These are phyloP conservation scores for Prunella fulvescens DNA, from an alignment of 2,113 vertebrate genomes.

Conservation along the genomic window DNA sequence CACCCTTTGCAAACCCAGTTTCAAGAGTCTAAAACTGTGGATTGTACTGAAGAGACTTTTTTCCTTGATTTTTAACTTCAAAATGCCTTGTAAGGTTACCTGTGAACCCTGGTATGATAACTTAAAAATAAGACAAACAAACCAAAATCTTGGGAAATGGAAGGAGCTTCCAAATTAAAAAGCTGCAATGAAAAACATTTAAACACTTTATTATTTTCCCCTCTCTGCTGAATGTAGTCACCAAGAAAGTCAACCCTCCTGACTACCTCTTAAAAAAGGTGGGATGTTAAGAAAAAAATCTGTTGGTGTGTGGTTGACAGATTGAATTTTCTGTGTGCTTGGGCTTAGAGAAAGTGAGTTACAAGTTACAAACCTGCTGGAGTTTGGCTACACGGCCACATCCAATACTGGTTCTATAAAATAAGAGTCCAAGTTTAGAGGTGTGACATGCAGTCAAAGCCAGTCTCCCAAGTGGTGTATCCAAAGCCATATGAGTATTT, in stretches of 20 bases:
- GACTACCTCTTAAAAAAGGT: not conserved
- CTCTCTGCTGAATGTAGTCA: not conserved
- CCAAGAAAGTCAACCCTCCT: not conserved
- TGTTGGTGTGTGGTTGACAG: not conserved
- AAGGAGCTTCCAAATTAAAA: not conserved
- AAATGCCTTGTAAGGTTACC: not conserved
- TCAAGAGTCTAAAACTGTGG: not conserved
- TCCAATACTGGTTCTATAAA: rapidly evolving
- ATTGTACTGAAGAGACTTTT: not conserved
- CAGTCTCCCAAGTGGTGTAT: rapidly evolving
- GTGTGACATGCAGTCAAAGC: not conserved
- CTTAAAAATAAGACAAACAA: not conserved
- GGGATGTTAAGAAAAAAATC: not conserved
- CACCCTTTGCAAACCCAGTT: not conserved
- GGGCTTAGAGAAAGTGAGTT: not conserved
- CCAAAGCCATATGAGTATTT: not conserved
- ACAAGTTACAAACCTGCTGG: not conserved
- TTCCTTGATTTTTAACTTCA: not conserved
- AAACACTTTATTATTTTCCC: not conserved
- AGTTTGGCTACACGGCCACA: rapidly evolving
- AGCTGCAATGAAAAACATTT: not conserved
- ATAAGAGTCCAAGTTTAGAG: not conserved
- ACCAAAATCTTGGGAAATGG: not conserved
- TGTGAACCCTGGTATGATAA: not conserved
- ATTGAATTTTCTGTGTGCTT: not conserved